A percentile compares a stretch with the other conserved stretches of the same genome.
These are phyloP conservation scores for Camponotus floridanus DNA, from an alignment of 1,140 invertebrate species.

Conservation along the genomic window DNA sequence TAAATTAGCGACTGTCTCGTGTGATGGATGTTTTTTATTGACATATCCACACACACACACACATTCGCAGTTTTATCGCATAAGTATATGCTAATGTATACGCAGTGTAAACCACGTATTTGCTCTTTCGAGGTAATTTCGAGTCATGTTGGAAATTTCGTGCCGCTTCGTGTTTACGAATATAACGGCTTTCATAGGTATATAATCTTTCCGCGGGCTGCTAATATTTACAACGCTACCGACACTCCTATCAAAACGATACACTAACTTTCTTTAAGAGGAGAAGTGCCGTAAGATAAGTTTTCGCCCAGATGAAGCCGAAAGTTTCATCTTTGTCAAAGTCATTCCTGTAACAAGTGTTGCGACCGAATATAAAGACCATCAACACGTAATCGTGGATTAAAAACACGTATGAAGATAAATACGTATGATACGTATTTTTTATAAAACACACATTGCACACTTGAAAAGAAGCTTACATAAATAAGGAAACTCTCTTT, in stretches of 20 bases:
- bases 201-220: not conserved
- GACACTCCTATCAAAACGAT: not conserved
- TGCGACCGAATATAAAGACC: not conserved
- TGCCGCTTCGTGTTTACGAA: not conserved
- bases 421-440: not conserved
- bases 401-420: not conserved
- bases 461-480: too few species aligned
- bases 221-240: not conserved
- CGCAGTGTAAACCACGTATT: not conserved
- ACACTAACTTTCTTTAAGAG: not conserved
- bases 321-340: constrained; percentile 3
- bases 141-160: not conserved
- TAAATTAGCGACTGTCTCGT: not conserved
- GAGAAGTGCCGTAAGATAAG: not conserved
- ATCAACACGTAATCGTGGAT: not conserved
- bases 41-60: not conserved
- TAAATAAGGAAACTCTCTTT: too few species aligned
- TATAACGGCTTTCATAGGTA: not conserved
- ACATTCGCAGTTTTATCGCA: not conserved
- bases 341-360: constrained; percentile 5
- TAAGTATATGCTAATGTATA: not conserved
- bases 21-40: not conserved
- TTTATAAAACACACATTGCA: not conserved
- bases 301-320: not conserved
- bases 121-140: not conserved